Conservation (phyloP, 2,888 invertebrate genomes). For the Lathronympha strigana region DNA sequence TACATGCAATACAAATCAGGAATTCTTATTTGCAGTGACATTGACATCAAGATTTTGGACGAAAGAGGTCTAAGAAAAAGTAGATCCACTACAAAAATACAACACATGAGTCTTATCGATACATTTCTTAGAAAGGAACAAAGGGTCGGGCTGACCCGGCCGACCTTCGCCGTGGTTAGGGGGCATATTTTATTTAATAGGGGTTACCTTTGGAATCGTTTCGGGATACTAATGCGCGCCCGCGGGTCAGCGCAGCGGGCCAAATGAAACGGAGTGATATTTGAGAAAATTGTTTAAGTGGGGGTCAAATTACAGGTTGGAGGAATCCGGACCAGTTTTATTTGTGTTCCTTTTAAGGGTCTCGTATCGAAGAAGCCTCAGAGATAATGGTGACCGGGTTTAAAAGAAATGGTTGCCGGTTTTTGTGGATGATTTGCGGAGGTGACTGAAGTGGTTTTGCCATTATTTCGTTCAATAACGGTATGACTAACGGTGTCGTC, state of each 20-base stretch:
- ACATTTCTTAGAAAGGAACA: conserved; percentile 57
- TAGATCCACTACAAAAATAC: conserved; percentile 9
- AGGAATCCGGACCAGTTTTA: conserved; percentile 60
- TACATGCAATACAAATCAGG: not conserved
- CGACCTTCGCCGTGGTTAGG: conserved; percentile 72
- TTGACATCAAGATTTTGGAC: conserved; percentile 9
- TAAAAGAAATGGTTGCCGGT: conserved; percentile 14
- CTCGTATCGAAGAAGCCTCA: conserved; percentile 26
- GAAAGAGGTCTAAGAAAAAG: not conserved
- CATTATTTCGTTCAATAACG: conserved; percentile 7
- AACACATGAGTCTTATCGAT: conserved; percentile 12
- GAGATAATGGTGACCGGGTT: conserved; percentile 19
- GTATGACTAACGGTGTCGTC: conserved; percentile 1
- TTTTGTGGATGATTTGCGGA: conserved; percentile 15
- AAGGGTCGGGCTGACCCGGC: conserved; percentile 62
- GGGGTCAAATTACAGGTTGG: conserved; percentile 75
- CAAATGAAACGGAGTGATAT: conserved; percentile 78
- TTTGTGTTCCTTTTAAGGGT: conserved; percentile 58
- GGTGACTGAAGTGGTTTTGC: not conserved
- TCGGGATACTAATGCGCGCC: conserved; percentile 76
- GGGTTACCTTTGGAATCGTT: conserved; percentile 73
- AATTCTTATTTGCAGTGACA: conserved; percentile 1
- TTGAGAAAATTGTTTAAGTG: conserved; percentile 82
- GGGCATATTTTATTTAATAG: conserved; percentile 81
- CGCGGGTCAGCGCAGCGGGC: conserved; percentile 70